phyloP scores from a whole-genome alignment of 2,797 vertebrate genomes.

The Naso thynnoides region DNA sequence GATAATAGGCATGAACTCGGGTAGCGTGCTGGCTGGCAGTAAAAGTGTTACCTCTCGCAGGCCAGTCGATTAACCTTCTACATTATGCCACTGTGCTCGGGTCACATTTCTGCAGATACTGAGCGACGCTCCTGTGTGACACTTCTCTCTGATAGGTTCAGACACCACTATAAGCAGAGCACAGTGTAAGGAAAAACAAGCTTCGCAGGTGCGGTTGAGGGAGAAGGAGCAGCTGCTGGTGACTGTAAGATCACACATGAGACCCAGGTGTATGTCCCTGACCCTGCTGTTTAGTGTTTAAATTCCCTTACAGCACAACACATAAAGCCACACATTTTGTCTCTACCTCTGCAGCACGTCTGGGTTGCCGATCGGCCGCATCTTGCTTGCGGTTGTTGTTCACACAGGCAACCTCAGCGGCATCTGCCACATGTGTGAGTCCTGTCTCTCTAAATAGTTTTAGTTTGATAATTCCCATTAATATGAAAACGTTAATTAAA shows the following conservation, averaged over 20 bases:
- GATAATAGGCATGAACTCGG: constrained; percentile 64
- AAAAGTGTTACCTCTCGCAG: constrained; percentile 49
- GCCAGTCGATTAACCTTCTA: constrained; percentile 69
- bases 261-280: constrained; percentile 22
- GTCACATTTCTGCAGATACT: constrained; percentile 63
- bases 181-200: constrained; percentile 8
- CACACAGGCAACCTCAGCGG: too few species aligned
- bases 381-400: too few species aligned
- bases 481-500: too few species aligned
- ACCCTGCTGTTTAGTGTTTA: constrained; percentile 34
- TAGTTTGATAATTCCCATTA: too few species aligned
- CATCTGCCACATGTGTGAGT: too few species aligned
- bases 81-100: constrained; percentile 53
- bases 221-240: constrained; percentile 42
- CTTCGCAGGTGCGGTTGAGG: constrained; percentile 27
- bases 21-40: constrained; percentile 43
- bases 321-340: too few species aligned
- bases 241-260: constrained; percentile 20
- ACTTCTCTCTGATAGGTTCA: constrained; percentile 42
- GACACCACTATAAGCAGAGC: constrained; percentile 40
- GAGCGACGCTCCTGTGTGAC: constrained; percentile 35
- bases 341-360: too few species aligned
- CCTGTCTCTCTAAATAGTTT: too few species aligned
- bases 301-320: constrained; percentile 41
- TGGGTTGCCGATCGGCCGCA: too few species aligned